These are phyloP conservation scores for Eupithecia insigniata DNA, from an alignment of 2,888 invertebrate species.

Conservation along the genomic window DNA sequence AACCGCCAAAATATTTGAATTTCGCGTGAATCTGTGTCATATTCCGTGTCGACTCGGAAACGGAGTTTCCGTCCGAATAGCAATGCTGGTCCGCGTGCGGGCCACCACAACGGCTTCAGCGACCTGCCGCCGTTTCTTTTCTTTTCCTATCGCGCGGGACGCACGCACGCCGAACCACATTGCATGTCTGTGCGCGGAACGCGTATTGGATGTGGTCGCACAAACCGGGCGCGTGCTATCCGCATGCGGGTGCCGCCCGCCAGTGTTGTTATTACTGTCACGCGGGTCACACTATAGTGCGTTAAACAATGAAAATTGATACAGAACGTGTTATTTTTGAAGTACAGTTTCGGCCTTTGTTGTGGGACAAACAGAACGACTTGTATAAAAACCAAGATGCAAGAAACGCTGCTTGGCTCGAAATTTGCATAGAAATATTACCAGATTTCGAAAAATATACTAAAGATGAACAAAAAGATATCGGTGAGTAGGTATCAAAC, in stretches of 20 bases:
- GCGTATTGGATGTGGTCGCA: neutral
- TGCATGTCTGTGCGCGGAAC: too few relatives aligned
- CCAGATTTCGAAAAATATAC: neutral
- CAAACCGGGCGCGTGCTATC: neutral
- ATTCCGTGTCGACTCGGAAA: too few relatives aligned
- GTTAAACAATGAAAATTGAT: neutral
- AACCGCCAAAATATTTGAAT: too few relatives aligned
- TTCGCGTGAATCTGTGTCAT: too few relatives aligned
- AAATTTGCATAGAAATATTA: neutral
- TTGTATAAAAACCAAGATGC: neutral
- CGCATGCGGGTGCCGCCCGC: neutral
- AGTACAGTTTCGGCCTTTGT: neutral
- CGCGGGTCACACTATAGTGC: too few relatives aligned
- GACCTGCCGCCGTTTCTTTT: too few relatives aligned
- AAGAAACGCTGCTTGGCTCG: conserved; percentile 1
- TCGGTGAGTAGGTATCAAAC: neutral
- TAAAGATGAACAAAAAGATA: neutral
- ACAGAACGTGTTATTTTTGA: neutral
- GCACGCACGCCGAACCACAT: neutral
- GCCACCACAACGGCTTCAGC: too few relatives aligned
- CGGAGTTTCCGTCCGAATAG: too few relatives aligned
- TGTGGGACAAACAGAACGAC: conserved; percentile 2
- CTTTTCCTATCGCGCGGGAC: too few relatives aligned
- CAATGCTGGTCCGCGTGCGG: too few relatives aligned
- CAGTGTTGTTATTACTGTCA: neutral